Evolutionary conservation across 2,797 vertebrate species (phyloP), one percentile per base, ranked within the genome.

Genomic region (Pangasius mekongensis): DNA sequence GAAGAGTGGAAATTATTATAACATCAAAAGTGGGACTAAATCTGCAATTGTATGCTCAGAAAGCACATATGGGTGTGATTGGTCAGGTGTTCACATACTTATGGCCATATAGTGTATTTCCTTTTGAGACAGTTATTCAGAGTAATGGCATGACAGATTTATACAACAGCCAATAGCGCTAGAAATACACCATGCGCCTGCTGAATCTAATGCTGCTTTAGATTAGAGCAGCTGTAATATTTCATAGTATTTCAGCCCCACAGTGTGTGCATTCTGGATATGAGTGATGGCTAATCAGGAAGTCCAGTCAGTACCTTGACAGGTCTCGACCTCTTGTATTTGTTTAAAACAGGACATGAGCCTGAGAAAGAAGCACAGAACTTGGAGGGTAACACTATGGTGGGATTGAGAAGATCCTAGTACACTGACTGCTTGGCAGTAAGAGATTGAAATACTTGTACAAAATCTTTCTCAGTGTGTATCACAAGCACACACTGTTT

Each of bases 281-380:
- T 27, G 4, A 69, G n/a, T 16, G 3, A 69, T 24, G 33, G 33
- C 20, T 85, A 27, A 73, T n/a, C 33, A 85, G 22, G 33, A 74
- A 20, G 30, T 27, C 67, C 8, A 58, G 11, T 24, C 7, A 36
- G 43, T 33, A 16, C 11, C 14, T 62, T 82, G 82, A 91, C 82
- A 91, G 90, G 90, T 86, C 86, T 74, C 54, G 78, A 94, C 92
- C 91, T 92, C 82, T 81, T n/a, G 27, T 52, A 87, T 92, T 90
- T 91, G 90, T 91, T 91, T 86, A 91, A 91, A 89, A 69, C 54
- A 36, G 2, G 39, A 90, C 89, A 83, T 80, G 90, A 78, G 90
- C 91, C 86, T 83, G 58, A 88, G 64, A 6, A 11, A 80, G 85
- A n/a, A 87, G 88, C 71, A 83, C 76, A 87, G 69, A 52, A 84